phyloP scores from a whole-genome alignment of 2,888 invertebrate species.

The Anorthoa munda region DNA sequence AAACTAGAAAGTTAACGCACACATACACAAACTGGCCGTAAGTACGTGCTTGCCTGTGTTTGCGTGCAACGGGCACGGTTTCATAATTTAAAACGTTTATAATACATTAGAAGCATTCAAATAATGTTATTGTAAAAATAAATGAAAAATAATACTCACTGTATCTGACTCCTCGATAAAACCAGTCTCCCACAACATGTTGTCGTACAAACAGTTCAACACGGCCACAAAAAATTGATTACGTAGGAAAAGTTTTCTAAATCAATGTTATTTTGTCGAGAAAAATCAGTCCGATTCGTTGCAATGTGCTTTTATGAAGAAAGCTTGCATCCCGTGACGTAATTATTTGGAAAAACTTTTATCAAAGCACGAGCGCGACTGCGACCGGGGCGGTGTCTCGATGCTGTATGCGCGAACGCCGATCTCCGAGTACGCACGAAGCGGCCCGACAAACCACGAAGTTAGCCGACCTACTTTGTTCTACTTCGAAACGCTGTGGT shows the following conservation, averaged over 20 bases:
- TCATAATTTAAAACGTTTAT: slow-evolving; percentile 81
- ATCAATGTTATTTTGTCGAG: slow-evolving; percentile 63
- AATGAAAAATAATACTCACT: slow-evolving; percentile 79
- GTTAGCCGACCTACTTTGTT: slow-evolving; percentile 87
- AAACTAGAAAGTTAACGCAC: slow-evolving; percentile 90
- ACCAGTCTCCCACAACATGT: slow-evolving; percentile 89
- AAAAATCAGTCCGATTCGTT: slow-evolving; percentile 79
- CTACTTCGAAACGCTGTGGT: slow-evolving; percentile 86
- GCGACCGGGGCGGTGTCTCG: slow-evolving; percentile 81
- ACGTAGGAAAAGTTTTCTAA: slow-evolving; percentile 44
- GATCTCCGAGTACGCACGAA: slow-evolving; percentile 78
- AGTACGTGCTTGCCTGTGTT: slow-evolving; percentile 62
- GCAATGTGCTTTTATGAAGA: slow-evolving; percentile 69
- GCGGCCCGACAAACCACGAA: slow-evolving; percentile 80
- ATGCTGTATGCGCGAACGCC: slow-evolving; percentile 84
- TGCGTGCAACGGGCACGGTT: slow-evolving; percentile 79
- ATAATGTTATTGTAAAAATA: slow-evolving; percentile 47
- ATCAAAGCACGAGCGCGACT: slow-evolving; percentile 79
- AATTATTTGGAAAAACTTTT: slow-evolving; percentile 75
- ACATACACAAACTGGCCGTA: slow-evolving; percentile 72
- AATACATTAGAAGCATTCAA: slow-evolving; percentile 67
- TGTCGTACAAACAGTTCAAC: slow-evolving; percentile 80
- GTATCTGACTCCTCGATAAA: slow-evolving; percentile 87
- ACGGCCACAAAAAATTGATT: slow-evolving; percentile 77
- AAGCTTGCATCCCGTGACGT: slow-evolving; percentile 84